Conservation (phyloP, 2,888 invertebrate genomes). For the Clanis bilineata region DNA sequence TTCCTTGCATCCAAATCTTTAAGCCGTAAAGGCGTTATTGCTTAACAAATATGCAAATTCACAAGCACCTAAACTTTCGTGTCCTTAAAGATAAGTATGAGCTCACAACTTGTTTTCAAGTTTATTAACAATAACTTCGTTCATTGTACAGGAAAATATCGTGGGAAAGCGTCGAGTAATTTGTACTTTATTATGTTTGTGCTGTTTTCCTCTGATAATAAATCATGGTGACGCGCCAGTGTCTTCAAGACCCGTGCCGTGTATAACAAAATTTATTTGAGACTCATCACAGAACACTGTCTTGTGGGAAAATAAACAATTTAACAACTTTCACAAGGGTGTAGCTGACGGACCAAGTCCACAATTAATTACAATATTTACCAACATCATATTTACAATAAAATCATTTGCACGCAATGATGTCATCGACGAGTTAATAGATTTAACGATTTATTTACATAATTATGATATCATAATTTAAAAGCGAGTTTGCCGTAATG, state of each 20-base stretch:
- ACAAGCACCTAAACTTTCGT: no score
- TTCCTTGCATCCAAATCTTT: no score
- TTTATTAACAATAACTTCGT: not conserved
- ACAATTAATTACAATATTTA: not conserved
- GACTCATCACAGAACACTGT: not conserved
- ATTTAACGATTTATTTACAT: slow-evolving; percentile 19
- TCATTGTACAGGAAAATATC: not conserved
- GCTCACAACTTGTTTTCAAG: not conserved
- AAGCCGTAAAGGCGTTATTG: no score
- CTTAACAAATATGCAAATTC: no score
- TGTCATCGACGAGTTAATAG: slow-evolving; percentile 21
- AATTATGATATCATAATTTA: slow-evolving; percentile 24
- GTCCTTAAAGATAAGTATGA: not conserved
- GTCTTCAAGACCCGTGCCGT: not conserved
- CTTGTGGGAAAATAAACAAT: not conserved
- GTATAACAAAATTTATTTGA: not conserved
- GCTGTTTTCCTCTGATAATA: not conserved
- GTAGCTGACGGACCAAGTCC: not conserved
- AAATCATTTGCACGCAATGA: slow-evolving; percentile 24
- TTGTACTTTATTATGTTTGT: not conserved
- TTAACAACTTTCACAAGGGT: not conserved
- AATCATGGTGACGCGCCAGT: slow-evolving; percentile 1
- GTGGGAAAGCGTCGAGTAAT: not conserved
- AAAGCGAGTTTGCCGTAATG: slow-evolving; percentile 6
- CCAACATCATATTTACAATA: slow-evolving; percentile 5